Evolutionary conservation across 2,797 vertebrate genomes (phyloP).

Genomic region (Sparidentex hasta): DNA sequence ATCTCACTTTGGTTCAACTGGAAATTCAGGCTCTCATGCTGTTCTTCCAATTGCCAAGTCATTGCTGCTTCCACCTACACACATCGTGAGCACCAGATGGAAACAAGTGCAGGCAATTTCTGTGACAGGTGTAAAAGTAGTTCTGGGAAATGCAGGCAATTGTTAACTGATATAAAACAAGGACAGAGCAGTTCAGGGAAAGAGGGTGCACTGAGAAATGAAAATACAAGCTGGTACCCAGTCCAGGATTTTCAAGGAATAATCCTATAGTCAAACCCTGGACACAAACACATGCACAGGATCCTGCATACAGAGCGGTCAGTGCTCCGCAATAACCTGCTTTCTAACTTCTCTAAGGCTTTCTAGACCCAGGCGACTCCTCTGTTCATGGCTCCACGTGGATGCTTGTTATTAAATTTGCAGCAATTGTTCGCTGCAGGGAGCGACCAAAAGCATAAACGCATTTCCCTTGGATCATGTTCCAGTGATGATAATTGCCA

Average conservation of each 20-base stretch:
- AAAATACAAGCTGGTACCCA: not conserved
- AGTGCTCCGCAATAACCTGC: slow-evolving; percentile 1
- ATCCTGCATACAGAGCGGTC: not conserved
- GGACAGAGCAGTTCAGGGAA: not conserved
- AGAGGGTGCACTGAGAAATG: not conserved
- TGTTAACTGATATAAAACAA: not conserved
- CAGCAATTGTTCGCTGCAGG: slow-evolving; percentile 27
- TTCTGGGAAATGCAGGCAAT: slow-evolving; percentile 1
- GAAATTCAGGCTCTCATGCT: not conserved
- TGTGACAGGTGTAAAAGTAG: not conserved
- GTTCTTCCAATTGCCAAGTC: not conserved
- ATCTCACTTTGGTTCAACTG: not conserved
- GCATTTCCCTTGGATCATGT: slow-evolving; percentile 58
- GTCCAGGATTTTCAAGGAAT: not conserved
- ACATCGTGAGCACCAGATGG: not conserved
- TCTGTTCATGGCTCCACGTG: slow-evolving; percentile 1
- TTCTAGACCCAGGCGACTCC: slow-evolving; percentile 5
- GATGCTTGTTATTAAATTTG: slow-evolving; percentile 42
- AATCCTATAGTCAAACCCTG: not conserved
- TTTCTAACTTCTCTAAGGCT: not conserved
- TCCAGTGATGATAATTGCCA: slow-evolving; percentile 58
- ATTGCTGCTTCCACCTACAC: slow-evolving; percentile 3
- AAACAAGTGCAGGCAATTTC: not conserved
- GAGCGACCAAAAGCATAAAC: slow-evolving; percentile 35
- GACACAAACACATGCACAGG: not conserved